These are phyloP conservation scores for Oreochromis spilurus DNA, from an alignment of 2,113 vertebrate genomes.

Conservation along the genomic window DNA sequence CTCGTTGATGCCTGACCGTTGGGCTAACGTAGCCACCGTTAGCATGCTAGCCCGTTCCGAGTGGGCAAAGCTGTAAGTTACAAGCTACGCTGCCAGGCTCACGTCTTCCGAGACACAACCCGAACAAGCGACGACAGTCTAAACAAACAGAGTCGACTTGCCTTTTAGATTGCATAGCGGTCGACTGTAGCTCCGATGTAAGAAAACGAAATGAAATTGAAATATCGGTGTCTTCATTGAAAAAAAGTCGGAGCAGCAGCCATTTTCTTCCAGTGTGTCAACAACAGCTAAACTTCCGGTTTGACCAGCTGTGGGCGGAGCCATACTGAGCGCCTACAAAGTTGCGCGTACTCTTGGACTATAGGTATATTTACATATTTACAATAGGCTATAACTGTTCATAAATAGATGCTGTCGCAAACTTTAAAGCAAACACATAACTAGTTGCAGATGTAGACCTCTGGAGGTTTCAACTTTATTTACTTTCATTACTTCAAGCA, in stretches of 20 bases:
- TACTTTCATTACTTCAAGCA: background rate
- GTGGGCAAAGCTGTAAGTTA: conserved; percentile 56
- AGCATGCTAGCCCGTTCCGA: conserved; percentile 57
- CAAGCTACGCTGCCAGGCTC: conserved; percentile 25
- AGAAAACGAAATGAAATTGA: conserved; percentile 60
- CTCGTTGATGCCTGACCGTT: conserved; percentile 48
- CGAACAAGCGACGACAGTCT: background rate
- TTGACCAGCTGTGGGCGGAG: conserved; percentile 58
- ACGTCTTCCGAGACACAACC: background rate
- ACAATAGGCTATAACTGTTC: background rate
- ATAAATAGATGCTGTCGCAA: background rate
- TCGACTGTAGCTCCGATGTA: conserved; percentile 49
- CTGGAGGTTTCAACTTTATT: background rate
- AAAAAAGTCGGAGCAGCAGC: conserved; percentile 77
- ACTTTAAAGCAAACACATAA: background rate
- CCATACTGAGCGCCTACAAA: background rate
- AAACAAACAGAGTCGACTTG: conserved; percentile 42
- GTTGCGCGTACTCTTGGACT: background rate
- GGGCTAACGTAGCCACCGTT: conserved; percentile 57
- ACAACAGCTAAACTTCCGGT: conserved; percentile 81
- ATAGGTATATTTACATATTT: background rate
- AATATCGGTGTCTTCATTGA: conserved; percentile 75
- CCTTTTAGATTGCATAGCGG: conserved; percentile 69
- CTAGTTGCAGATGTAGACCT: background rate
- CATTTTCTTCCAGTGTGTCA: conserved; percentile 83